Base-by-base conservation (phyloP, 2,888 invertebrate genomes). In the Coenonympha glycerion region DNA sequence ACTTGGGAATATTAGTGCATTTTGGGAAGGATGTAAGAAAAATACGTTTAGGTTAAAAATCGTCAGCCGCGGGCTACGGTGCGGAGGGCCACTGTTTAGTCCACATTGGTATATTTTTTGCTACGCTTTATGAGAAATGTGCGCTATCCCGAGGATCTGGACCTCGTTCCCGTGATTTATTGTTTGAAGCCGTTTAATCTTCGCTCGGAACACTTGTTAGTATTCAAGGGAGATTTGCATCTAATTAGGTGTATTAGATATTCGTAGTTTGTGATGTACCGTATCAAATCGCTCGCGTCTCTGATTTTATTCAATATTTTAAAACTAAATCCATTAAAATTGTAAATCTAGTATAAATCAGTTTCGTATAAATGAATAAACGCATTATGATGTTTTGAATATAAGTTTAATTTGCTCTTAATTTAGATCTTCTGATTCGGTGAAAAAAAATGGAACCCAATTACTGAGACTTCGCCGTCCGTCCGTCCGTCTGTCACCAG, bases 51-150 rank as follows among this genome's bases (percentile, higher is more conserved):
- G 73, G 70, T 72, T 71, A 63, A 76, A 77, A 78, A 76, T 76
- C 68, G 68, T 65, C 69, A 61, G 79, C 81, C 74, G 31, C 45
- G 16, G 71, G 86, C 70, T 41, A 62, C 70, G 56, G 62, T 64
- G 74, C 51, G 76, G 79, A 77, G 78, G 84, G 84, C 86, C 86
- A 86, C 85, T 78, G 82, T 84, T 79, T 71, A 69, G 69, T 63
- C 64, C 73, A 71, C 69, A 72, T 76, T 80, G 72, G 71, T 66
- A 67, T 67, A 62, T 64, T 72, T 74, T 75, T 71, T 68, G 60
- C 64, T 60, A 61, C 52, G 63, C 66, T 65, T 74, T 72, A 71
- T 67, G 67, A 73, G 60, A 67, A 65, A 74, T 70, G 68, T 66
- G 64, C 66, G 63, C 63, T 80, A 83, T 82, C 82, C 69, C 52